These are phyloP conservation scores for Camponotus floridanus DNA, from an alignment of 1,140 invertebrate genomes.

Conservation along the genomic window DNA sequence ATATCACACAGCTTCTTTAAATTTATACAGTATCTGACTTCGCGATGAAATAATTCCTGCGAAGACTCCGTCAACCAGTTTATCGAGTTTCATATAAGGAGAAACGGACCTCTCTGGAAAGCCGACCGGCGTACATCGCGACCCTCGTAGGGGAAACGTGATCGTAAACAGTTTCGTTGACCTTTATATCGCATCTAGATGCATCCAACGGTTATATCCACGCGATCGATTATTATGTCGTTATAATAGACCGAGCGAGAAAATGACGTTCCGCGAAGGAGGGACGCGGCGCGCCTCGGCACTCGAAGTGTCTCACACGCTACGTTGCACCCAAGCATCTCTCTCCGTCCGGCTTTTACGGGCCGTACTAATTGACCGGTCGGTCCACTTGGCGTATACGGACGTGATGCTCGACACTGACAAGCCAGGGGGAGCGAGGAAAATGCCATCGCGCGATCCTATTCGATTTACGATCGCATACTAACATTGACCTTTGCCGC, in stretches of 20 bases:
- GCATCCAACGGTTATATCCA: background rate
- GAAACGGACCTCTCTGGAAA: constrained; percentile 66
- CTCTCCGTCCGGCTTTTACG: background rate
- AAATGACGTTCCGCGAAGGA: constrained; percentile 8
- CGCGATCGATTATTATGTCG: constrained; percentile 29
- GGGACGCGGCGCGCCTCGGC: background rate
- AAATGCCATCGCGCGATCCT: constrained; percentile 28
- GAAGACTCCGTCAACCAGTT: constrained; percentile 73
- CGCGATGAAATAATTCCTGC: constrained; percentile 50
- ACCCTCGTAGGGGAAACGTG: constrained; percentile 36
- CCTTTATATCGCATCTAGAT: constrained; percentile 57
- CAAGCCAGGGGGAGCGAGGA: background rate
- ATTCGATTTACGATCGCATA: constrained; percentile 67
- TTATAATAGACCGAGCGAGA: constrained; percentile 14
- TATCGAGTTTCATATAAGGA: constrained; percentile 75
- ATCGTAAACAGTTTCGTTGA: constrained; percentile 70
- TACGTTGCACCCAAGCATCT: background rate
- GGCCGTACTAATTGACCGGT: constrained; percentile 54
- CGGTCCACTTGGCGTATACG: constrained; percentile 46
- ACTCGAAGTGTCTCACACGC: background rate
- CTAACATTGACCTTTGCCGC: constrained; percentile 65
- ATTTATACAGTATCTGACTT: constrained; percentile 10
- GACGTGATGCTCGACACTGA: background rate
- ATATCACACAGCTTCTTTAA: background rate
- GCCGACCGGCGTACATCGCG: constrained; percentile 22